Base-by-base conservation (phyloP, 1,140 invertebrate genomes). In the Cotesia typhae region DNA sequence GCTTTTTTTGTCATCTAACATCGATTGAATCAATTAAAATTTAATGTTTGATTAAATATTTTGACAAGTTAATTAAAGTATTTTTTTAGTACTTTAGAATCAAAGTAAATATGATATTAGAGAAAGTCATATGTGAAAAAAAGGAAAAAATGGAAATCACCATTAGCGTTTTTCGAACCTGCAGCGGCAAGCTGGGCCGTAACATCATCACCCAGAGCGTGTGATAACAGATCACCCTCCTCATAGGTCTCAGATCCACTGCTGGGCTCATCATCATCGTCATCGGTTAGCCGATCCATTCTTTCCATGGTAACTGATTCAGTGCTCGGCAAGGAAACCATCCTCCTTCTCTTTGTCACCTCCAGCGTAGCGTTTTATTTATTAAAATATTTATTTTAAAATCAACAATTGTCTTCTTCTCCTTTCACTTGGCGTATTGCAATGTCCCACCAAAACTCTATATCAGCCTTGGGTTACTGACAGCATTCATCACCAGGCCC, bases 111-210 rank as follows among this genome's bases (percentile, higher is more conserved):
- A 12, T 36, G 14, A 60, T 60, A 17, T 36, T 35, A 79, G 60
- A 72, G 72, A 47, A 63, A 69, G 65, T 35, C 53, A 72, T 82
- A 85, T 77, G 76, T 79, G 79, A 83, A 85, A 72, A 47, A 83
- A 85, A 85, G 83, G 82, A 87, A 87, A 86, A 85, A 84, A 87
- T 83, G 78, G 82, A 88, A 88, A 87, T 88, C 87, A 89, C 88
- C 87, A 86, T 89, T 83, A 83, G 81, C 84, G 81, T 85, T 81
- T 85, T 86, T 84, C 89, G 87, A 88, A 93, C 96, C 96, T 87
- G 96, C 96, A 79, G 96, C 96, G 66, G 96, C 96, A 77, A 98
- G 88, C 84, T 98, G 96, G 82, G 96, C 95, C 75, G 96, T 98
- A 70, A 98, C 95, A 83, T 98, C 96, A 88, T 96, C 94, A 74